phyloP scores from a whole-genome alignment of 2,113 vertebrate species.

The Chroicocephalus ridibundus region DNA sequence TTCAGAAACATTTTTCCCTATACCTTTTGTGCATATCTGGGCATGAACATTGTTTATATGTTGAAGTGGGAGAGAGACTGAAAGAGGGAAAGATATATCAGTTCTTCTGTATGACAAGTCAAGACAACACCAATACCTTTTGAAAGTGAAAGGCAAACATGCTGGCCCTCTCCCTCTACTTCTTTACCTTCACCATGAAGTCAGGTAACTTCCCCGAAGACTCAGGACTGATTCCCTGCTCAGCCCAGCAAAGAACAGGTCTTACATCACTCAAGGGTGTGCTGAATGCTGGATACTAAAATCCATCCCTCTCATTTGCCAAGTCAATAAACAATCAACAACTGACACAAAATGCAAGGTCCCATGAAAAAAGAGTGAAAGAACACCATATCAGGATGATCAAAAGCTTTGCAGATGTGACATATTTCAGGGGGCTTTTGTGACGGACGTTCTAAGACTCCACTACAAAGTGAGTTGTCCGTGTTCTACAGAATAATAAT shows the following conservation, averaged over 20 bases:
- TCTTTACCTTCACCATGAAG: background rate
- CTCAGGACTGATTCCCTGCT: background rate
- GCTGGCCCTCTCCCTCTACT: background rate
- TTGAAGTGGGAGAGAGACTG: background rate
- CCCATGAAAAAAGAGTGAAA: background rate
- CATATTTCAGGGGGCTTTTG: background rate
- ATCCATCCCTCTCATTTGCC: background rate
- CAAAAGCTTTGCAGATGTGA: background rate
- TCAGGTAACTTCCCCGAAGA: background rate
- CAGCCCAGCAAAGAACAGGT: background rate
- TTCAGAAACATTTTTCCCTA: background rate
- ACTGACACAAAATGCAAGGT: background rate
- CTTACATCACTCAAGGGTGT: background rate
- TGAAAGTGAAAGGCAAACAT: background rate
- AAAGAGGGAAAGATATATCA: background rate
- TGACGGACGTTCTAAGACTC: background rate
- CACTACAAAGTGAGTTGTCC: background rate
- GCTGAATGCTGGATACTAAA: background rate
- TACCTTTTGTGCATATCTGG: background rate
- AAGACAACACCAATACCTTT: background rate
- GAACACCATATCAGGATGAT: accelerated
- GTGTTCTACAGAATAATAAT: background rate
- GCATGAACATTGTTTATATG: background rate
- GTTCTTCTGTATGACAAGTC: background rate
- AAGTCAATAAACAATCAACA: background rate